phyloP scores from a whole-genome alignment of 2,113 vertebrate species.

The Puffinus mauretanicus region DNA sequence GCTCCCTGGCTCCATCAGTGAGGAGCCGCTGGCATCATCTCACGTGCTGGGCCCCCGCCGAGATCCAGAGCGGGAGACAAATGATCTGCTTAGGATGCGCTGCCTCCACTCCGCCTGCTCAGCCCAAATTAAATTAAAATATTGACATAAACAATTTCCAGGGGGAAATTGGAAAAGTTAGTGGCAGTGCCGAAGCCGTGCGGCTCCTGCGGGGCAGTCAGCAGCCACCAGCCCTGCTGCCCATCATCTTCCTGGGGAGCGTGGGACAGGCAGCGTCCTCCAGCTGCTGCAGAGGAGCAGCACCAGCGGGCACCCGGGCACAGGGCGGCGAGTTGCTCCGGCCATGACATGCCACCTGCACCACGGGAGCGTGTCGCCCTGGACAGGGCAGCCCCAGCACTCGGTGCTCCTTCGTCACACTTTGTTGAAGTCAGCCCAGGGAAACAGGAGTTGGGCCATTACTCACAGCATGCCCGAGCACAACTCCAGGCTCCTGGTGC shows the following conservation, averaged over 20 bases:
- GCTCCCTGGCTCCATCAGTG: accelerated
- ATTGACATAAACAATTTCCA: conserved; percentile 40
- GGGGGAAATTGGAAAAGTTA: background rate
- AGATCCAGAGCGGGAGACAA: background rate
- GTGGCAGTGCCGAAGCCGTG: accelerated
- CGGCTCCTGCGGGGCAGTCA: accelerated
- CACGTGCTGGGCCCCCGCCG: accelerated
- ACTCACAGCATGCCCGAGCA: background rate
- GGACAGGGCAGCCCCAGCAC: background rate
- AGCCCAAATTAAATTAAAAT: conserved; percentile 37
- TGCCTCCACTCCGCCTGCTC: background rate
- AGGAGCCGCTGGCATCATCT: background rate
- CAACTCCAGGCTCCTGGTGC: background rate
- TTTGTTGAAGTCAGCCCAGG: background rate
- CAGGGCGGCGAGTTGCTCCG: accelerated
- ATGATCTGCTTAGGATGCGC: background rate
- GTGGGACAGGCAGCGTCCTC: background rate
- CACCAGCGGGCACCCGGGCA: accelerated
- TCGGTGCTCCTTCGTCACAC: background rate
- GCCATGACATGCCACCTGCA: accelerated
- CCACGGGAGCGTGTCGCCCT: accelerated
- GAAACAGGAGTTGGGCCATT: background rate
- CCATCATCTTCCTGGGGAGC: accelerated
- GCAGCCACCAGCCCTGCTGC: background rate
- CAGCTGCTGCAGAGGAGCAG: too few relatives aligned